Base-by-base conservation (phyloP, 2,888 invertebrate genomes). In the Operophtera brumata region DNA sequence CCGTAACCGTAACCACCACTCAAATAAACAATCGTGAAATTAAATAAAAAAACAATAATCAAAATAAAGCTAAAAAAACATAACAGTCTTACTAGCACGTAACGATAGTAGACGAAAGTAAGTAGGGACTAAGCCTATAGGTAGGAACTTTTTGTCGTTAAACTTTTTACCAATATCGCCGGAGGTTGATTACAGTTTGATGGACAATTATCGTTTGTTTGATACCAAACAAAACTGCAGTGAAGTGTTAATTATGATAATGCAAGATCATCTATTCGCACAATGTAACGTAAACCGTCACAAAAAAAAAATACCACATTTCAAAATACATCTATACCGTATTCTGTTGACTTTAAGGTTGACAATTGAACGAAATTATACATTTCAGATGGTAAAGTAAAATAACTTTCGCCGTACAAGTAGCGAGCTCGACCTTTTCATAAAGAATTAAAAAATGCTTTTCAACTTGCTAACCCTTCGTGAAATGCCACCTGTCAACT, bases 401-500 rank as follows among this genome's bases (percentile, higher is more conserved):
- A 62, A 50, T 52, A 59, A 34, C 47, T 20, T 52, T 64, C 59
- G 52, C 59, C 68, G 69, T 61, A 70, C 70, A 71, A 72, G 66
- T 72, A 65, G 39, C 9, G 26, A 51, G 47, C 20, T 58, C 73
- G 78, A 82, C 84, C 84, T 84, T 84, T 82, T 73, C 71, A 75
- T 75, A 69, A 67, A 57, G 61, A 53, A 67, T 36, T 67, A 62
- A 75, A 80, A 74, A 72, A 70, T 69, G 72, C 68, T 54, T 2
- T n/a, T n/a, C n/a, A n/a, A n/a, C n/a, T n/a, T 25, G 64, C 71
- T 59, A 73, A 62, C 57, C 59, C 66, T 75, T 79, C 81, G 80
- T 82, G 82, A 84, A 83, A 84, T 82, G 82, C 75, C 84, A 84
- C 69, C 78, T 79, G 82, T 75, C 81, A 71, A 49, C 20, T 59